phyloP scores from a whole-genome alignment of 1,140 invertebrate genomes.

The Stegodyphus dumicola region DNA sequence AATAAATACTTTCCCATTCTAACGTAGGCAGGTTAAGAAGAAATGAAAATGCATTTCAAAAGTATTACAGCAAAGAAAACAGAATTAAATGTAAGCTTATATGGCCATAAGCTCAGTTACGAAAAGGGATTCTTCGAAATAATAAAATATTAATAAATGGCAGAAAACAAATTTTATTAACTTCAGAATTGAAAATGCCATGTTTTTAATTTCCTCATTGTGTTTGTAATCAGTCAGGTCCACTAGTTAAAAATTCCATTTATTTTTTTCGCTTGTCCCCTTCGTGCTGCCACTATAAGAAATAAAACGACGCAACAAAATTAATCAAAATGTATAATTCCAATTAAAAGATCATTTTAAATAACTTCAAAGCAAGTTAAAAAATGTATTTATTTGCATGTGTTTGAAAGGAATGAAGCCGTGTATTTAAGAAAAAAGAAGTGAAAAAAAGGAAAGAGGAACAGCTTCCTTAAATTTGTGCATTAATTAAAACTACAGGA shows the following conservation, averaged over 20 bases:
- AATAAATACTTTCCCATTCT: too few species aligned
- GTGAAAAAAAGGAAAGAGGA: background rate
- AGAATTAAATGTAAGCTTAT: too few species aligned
- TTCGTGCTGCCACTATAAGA: background rate
- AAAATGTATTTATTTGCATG: slow-evolving; percentile 17
- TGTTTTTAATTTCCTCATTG: slow-evolving; percentile 13
- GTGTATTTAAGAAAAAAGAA: background rate
- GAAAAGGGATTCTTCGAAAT: too few species aligned
- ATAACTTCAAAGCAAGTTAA: slow-evolving; percentile 15
- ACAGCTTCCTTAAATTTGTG: slow-evolving; percentile 22
- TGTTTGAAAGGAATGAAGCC: background rate
- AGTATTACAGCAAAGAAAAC: too few species aligned
- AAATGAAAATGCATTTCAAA: too few species aligned
- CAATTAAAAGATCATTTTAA: slow-evolving; percentile 37
- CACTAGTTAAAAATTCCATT: slow-evolving; percentile 19
- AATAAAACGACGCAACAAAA: background rate
- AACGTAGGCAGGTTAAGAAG: too few species aligned
- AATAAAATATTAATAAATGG: too few species aligned
- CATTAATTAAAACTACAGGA: slow-evolving; percentile 26
- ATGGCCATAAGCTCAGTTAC: too few species aligned
- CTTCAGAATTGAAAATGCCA: background rate
- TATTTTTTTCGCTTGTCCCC: background rate
- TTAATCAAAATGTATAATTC: slow-evolving; percentile 20
- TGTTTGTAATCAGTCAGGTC: slow-evolving; percentile 15
- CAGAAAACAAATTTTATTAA: slow-evolving; percentile 4